Evolutionary conservation across 1,140 invertebrate genomes (phyloP), one percentile per base, ranked within the genome.

Genomic region (Brachionus sp.): DNA sequence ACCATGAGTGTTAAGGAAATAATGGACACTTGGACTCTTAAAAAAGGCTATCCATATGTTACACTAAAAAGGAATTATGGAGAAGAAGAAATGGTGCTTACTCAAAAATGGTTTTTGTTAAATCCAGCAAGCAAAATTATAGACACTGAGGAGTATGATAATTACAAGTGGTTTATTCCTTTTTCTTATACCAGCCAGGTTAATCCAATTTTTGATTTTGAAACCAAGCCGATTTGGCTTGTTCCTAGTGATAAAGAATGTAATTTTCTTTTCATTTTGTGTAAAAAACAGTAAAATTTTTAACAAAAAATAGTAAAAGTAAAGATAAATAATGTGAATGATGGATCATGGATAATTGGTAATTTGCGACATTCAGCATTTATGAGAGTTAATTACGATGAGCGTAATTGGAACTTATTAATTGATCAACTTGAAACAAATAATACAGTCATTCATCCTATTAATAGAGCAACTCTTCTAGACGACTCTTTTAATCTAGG

Each of bases 281-380:
- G n/a, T n/a, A n/a, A n/a, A n/a, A n/a, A n/a, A n/a, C n/a, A n/a
- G n/a, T n/a, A n/a, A n/a, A n/a, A 16, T 46, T 13, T 12, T 25
- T 33, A 10, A 46, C 44, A 46, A 46, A 23, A 25, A 35, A 29
- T 29, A 68, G 64, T 68, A 35, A 68, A n/a, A n/a, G 4, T 68
- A 29, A 13, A 33, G 5, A 68, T 25, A 10, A 39, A 35, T 2
- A 46, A 25, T 46, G 12, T 46, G 29, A n/a, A 66, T 13, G 37
- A 29, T 66, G 23, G 57, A 19, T 78, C 75, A 35, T 2, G 80
- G 80, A 68, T 95, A 57, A 95, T 95, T 88, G 92, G 93, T 29
- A 96, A 96, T 88, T 91, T 93, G n/a, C 93, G 94, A 85, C 93
- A 94, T 87, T 92, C 92, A 19, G 94, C 94, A 2, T 95, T 95